Base-by-base conservation (phyloP, 2,888 invertebrate genomes). In the Nomada goodeniana region DNA sequence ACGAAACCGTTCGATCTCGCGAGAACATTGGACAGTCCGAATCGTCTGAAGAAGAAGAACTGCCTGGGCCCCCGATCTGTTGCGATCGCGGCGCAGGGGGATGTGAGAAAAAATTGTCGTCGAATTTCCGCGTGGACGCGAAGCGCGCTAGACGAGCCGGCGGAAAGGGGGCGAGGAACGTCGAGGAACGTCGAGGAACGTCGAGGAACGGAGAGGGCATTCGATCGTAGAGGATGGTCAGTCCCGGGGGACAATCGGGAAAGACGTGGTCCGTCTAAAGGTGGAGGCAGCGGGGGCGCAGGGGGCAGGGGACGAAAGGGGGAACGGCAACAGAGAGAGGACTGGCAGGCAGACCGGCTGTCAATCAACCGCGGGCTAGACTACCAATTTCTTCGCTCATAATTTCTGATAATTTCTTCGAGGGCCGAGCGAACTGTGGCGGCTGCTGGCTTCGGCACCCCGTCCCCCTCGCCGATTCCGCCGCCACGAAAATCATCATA, bases 301-400 rank as follows among this genome's bases (percentile, higher is more conserved):
- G 73, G 64, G 64, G 80, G 70, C 70, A 81, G 70, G 82, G 74
- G 42, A 65, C 70, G 52, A 85, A 82, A 75, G 82, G 76, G 64
- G 69, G 53, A 53, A 67, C 67, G 61, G 59, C 60, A 61, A 53
- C 53, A 76, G 81, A 76, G 80, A 76, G 78, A 81, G 82, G 70
- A 71, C 57, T 85, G 87, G 83, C 83, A 82, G 89, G 88, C 90
- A 90, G 90, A 90, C 90, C 90, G 85, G 90, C 93, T 93, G 93
- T 93, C 93, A 93, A 93, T 93, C 93, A 93, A 92, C 90, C 91
- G 89, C 89, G 90, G 93, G 91, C 92, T 93, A 93, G 93, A 93
- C 93, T 92, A 93, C 92, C 93, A 93, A 93, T 93, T 93, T 93
- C 92, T 92, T 88, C 89, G 89, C 90, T 91, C 91, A 93, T 93